These are phyloP conservation scores for Lophotriccus pileatus DNA, from an alignment of 2,797 vertebrate species.

Conservation along the genomic window DNA sequence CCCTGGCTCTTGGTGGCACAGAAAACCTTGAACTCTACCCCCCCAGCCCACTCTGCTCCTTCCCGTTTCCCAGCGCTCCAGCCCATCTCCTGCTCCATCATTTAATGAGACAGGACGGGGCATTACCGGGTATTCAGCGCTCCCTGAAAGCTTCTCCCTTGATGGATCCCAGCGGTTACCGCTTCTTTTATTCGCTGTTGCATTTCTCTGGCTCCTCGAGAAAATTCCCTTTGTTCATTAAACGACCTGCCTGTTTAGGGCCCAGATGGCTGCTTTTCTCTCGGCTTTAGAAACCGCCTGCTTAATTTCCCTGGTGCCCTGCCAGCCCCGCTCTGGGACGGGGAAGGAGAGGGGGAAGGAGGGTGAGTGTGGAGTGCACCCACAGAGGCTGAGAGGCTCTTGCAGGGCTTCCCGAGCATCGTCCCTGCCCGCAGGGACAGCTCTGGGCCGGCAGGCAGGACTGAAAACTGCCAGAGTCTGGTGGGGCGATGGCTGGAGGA, in stretches of 20 bases:
- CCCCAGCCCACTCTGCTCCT: not conserved
- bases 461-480: not conserved
- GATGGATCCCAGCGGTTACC: not conserved
- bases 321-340: not conserved
- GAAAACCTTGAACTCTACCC: not conserved
- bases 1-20: not conserved
- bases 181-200: not conserved
- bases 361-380: fast-evolving
- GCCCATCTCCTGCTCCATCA: not conserved
- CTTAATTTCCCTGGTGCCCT: constrained; percentile 28
- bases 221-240: constrained; percentile 18
- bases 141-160: not conserved
- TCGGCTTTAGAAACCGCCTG: not conserved
- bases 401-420: not conserved
- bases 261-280: constrained; percentile 34
- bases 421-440: fast-evolving
- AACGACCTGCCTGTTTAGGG: not conserved
- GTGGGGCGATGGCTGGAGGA: not conserved
- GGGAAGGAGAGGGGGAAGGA: not conserved
- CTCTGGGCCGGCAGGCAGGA: not conserved
- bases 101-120: not conserved
- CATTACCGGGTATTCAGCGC: not conserved
- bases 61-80: not conserved
- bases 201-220: not conserved
- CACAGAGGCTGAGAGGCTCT: fast-evolving